Evolutionary conservation across 1,140 invertebrate species (phyloP).

Genomic region (Zaprionus kolodkinae): DNA sequence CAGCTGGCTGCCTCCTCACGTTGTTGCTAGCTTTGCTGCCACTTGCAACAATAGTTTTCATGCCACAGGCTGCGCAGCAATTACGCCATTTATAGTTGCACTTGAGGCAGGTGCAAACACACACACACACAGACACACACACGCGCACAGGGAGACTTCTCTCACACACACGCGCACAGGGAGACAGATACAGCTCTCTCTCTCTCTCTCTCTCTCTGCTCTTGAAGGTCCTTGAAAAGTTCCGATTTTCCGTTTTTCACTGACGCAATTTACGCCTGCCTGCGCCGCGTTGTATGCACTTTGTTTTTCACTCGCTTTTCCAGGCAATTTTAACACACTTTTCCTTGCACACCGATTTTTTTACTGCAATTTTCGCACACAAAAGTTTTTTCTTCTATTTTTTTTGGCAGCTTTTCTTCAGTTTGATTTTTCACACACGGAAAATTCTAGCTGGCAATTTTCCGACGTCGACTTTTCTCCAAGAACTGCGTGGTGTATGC

Average conservation of each 20-base stretch:
- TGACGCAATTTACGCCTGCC: conserved; percentile 3
- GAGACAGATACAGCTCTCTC: no score
- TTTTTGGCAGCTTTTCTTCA: conserved; percentile 35
- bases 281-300: conserved; percentile 7
- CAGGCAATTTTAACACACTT: conserved; percentile 1
- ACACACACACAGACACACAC: conserved; percentile 31
- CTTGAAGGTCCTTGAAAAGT: conserved; percentile 74
- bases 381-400: not conserved
- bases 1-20: conserved; percentile 50
- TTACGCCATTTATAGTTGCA: conserved; percentile 82
- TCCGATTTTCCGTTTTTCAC: conserved; percentile 32
- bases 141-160: conserved; percentile 1
- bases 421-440: conserved; percentile 35
- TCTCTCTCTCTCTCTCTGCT: conserved; percentile 24
- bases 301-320: not conserved
- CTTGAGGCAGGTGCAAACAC: conserved; percentile 52
- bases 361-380: not conserved
- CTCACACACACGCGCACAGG: conserved; percentile 25
- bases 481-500: conserved; percentile 52
- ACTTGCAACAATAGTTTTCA: conserved; percentile 54
- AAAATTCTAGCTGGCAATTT: conserved; percentile 70
- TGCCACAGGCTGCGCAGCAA: conserved; percentile 64
- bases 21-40: conserved; percentile 37
- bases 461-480: conserved; percentile 19
- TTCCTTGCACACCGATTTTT: conserved; percentile 12